Conservation (phyloP, 2,888 invertebrate genomes). For the Ypsolopha sequella region DNA sequence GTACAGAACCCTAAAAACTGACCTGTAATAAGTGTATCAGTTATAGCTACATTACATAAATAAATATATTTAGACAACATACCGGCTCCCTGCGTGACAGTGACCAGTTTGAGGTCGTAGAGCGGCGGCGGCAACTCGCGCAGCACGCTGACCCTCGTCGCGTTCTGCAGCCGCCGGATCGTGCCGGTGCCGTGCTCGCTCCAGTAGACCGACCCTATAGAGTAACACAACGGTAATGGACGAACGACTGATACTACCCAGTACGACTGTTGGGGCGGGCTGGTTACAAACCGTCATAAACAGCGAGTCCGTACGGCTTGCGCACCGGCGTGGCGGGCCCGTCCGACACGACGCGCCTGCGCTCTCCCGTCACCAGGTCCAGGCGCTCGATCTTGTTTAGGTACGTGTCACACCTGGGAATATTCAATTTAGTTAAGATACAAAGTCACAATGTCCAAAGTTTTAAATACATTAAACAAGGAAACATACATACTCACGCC, state of each 20-base stretch:
- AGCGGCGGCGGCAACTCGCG: slow-evolving; percentile 74
- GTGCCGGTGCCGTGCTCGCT: slow-evolving; percentile 77
- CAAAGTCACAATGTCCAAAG: too few relatives aligned
- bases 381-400: slow-evolving; percentile 74
- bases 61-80: slow-evolving; percentile 7
- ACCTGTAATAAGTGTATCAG: too few relatives aligned
- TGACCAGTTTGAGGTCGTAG: slow-evolving; percentile 77
- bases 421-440: too few relatives aligned
- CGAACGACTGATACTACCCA: too few relatives aligned
- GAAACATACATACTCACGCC: too few relatives aligned
- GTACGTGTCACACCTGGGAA: slow-evolving; percentile 75
- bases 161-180: slow-evolving; percentile 75
- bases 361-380: slow-evolving; percentile 34
- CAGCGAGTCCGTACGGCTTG: slow-evolving; percentile 78
- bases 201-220: slow-evolving; percentile 73
- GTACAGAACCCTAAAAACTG: too few relatives aligned
- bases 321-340: slow-evolving; percentile 45
- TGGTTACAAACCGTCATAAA: slow-evolving; percentile 52
- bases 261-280: not conserved
- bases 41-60: too few relatives aligned
- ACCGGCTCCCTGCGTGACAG: slow-evolving; percentile 68
- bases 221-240: not conserved
- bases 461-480: too few relatives aligned
- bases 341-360: slow-evolving; percentile 52
- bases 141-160: slow-evolving; percentile 62